Percentiles rank a stretch among this genome's conserved stretches.
phyloP scores from a whole-genome alignment of 2,797 vertebrate genomes.

The Trichosurus vulpecula region DNA sequence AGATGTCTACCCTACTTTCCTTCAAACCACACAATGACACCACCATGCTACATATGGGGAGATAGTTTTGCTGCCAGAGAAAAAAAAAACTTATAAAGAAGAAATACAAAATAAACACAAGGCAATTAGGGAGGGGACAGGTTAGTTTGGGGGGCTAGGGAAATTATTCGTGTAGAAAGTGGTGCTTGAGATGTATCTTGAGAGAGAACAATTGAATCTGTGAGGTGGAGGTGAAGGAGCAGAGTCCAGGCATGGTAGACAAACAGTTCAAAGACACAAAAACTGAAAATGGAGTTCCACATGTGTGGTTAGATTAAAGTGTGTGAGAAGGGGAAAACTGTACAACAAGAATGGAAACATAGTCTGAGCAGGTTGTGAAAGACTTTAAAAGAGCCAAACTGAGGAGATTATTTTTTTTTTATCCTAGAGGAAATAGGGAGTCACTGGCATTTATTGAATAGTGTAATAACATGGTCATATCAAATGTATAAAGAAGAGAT shows the following conservation, averaged over 20 bases:
- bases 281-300: not conserved
- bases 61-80: not conserved
- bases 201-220: not conserved
- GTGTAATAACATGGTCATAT: not conserved
- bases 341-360: not conserved
- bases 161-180: not conserved
- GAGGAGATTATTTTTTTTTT: not conserved
- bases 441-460: not conserved
- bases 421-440: not conserved
- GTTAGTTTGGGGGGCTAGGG: not conserved
- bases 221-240: not conserved
- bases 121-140: not conserved
- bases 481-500: too few relatives aligned
- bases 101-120: not conserved
- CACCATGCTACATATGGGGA: not conserved
- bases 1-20: not conserved
- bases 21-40: not conserved
- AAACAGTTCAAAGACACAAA: not conserved
- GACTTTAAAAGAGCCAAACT: not conserved
- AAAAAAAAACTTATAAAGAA: too few relatives aligned
- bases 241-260: not conserved
- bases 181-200: not conserved
- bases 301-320: not conserved
- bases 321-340: not conserved
- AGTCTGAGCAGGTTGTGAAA: too few relatives aligned